Percentiles rank a stretch among this genome's conserved stretches.
These are phyloP conservation scores for Zosterops lateralis DNA, from an alignment of 2,113 vertebrate species.

Conservation along the genomic window DNA sequence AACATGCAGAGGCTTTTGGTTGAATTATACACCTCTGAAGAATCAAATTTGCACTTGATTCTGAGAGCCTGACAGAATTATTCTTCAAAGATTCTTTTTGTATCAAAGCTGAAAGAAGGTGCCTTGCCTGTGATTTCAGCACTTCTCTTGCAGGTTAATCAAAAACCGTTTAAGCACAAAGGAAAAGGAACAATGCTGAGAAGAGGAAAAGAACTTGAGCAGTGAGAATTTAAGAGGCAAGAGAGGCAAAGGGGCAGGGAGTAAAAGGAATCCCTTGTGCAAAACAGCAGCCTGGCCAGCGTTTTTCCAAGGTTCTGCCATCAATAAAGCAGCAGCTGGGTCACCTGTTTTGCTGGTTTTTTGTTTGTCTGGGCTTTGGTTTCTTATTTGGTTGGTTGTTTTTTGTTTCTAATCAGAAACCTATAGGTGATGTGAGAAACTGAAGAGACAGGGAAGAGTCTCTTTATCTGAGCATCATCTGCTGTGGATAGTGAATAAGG, in stretches of 20 bases:
- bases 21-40: conserved; percentile 1
- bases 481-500: not conserved
- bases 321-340: not conserved
- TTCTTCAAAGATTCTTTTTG: conserved; percentile 29
- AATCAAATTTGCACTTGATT: conserved; percentile 30
- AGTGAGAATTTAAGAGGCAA: not conserved
- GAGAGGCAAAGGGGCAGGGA: not conserved
- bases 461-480: not conserved
- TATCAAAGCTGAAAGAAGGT: not conserved
- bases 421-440: not conserved
- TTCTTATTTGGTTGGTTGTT: not conserved
- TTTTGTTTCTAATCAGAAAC: not conserved
- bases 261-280: not conserved
- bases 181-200: not conserved
- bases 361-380: not conserved
- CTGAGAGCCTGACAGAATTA: not conserved
- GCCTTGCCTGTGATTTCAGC: not conserved
- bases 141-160: not conserved
- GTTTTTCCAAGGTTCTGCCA: not conserved
- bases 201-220: not conserved
- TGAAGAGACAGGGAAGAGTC: not conserved
- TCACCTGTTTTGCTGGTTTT: not conserved
- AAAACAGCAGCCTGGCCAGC: not conserved
- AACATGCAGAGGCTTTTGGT: not conserved
- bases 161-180: not conserved